phyloP scores from a whole-genome alignment of 2,113 vertebrate species.

The Bettongia penicillata region DNA sequence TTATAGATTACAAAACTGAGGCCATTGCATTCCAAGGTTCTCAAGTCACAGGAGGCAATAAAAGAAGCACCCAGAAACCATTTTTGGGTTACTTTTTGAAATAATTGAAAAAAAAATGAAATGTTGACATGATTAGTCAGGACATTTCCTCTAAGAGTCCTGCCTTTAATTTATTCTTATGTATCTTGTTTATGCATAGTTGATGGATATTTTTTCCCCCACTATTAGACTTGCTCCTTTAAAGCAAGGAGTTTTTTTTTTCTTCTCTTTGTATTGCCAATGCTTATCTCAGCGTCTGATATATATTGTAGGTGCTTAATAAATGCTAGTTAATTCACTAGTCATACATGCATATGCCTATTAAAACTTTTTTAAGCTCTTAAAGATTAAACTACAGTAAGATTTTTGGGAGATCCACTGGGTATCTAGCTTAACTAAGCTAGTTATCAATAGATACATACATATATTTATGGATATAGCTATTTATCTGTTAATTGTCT shows the following conservation, averaged over 20 bases:
- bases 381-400: neutral
- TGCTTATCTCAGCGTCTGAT: neutral
- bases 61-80: neutral
- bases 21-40: neutral
- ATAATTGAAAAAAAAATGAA: neutral
- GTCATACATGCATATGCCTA: neutral
- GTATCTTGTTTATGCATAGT: neutral
- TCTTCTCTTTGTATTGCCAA: no score
- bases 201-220: neutral
- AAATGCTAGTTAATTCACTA: neutral
- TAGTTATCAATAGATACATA: neutral
- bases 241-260: neutral
- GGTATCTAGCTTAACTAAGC: neutral
- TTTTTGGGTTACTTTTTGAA: neutral
- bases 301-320: neutral
- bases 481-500: neutral
- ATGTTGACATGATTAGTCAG: neutral
- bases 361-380: neutral
- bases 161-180: neutral
- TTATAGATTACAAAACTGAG: neutral
- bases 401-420: no score
- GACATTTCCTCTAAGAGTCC: neutral
- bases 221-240: neutral
- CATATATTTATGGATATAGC: neutral
- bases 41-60: neutral